A percentile compares a stretch with the other conserved stretches of the same genome.
Conservation (phyloP, 1,140 invertebrate species). For the Leptopilina clavipes region DNA sequence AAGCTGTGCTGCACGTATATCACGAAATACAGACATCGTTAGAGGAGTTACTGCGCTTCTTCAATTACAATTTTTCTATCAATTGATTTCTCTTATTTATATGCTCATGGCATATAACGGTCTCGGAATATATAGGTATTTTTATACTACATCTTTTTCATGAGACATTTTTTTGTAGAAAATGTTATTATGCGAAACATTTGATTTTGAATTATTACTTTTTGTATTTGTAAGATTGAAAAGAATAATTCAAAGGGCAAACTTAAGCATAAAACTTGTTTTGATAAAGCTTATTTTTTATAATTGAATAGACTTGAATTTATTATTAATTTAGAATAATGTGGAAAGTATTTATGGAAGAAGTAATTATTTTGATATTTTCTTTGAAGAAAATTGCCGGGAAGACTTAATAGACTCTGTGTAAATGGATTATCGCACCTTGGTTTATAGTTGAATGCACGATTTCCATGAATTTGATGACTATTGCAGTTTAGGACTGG, state of each 20-base stretch:
- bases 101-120: neutral
- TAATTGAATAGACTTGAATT: no score
- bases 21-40: conserved; percentile 13
- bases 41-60: neutral
- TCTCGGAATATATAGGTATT: neutral
- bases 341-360: no score
- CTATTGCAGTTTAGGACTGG: conserved; percentile 11
- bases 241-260: no score
- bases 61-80: conserved; percentile 27
- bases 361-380: no score
- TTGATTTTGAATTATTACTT: no score
- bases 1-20: conserved; percentile 28
- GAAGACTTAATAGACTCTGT: neutral
- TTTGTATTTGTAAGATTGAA: no score
- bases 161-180: no score
- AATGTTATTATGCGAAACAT: no score
- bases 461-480: conserved; percentile 16
- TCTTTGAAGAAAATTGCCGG: neutral
- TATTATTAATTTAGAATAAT: no score
- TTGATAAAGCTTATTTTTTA: no score
- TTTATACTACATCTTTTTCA: no score
- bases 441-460: conserved; percentile 8
- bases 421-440: neutral
- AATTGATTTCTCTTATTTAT: conserved; percentile 21
- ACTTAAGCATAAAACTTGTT: no score